Conservation (phyloP, 2,888 invertebrate genomes). For the Amaurobius ferox region DNA sequence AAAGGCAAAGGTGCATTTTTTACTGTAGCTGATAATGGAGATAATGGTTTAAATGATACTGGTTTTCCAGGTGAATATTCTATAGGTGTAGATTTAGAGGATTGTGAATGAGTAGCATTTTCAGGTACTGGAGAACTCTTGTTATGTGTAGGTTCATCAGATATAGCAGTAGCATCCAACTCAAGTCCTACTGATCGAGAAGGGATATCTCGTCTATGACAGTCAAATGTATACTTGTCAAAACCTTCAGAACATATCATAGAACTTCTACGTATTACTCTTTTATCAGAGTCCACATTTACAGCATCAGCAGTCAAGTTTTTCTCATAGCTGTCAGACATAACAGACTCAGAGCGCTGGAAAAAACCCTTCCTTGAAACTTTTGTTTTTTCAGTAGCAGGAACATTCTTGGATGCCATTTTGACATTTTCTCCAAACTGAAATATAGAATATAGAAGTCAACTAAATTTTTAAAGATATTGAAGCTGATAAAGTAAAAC, state of each 20-base stretch:
- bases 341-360: conserved; percentile 53
- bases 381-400: conserved; percentile 39
- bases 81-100: neutral
- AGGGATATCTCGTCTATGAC: conserved; percentile 61
- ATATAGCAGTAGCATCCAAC: neutral
- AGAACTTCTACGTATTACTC: conserved; percentile 66
- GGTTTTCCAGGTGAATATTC: neutral
- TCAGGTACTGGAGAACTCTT: neutral
- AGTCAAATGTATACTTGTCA: conserved; percentile 74
- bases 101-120: neutral
- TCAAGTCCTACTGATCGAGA: conserved; percentile 15
- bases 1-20: neutral
- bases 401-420: conserved; percentile 51
- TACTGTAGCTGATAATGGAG: neutral
- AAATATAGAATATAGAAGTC: no score
- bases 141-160: neutral
- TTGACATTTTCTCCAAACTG: conserved; percentile 37
- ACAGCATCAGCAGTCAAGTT: conserved; percentile 6
- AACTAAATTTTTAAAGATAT: no score
- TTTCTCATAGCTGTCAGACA: conserved; percentile 24
- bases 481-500: no score
- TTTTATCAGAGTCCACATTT: conserved; percentile 29
- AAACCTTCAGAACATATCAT: conserved; percentile 71
- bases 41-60: neutral
- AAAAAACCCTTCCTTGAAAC: conserved; percentile 33